Conservation (phyloP, 2,888 invertebrate genomes). For the Dusona sp. region DNA sequence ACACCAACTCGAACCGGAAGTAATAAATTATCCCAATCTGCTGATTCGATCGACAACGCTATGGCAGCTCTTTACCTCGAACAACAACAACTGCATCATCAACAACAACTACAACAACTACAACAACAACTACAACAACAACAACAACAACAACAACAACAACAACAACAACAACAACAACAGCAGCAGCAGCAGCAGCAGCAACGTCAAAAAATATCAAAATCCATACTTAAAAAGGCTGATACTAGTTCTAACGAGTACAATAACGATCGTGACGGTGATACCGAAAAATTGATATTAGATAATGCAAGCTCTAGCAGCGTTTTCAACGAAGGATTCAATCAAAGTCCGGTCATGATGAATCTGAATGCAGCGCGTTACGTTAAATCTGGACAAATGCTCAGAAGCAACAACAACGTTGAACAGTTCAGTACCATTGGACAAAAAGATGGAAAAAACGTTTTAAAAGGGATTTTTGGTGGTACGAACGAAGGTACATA, state of each 20-base stretch:
- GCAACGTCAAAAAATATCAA: constrained; percentile 88
- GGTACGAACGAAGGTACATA: constrained; percentile 78
- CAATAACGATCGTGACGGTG: constrained; percentile 87
- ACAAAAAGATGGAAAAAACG: constrained; percentile 52
- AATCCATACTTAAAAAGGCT: constrained; percentile 92
- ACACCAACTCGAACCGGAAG: constrained; percentile 84
- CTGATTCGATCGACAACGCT: constrained; percentile 89
- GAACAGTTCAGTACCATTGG: constrained; percentile 69
- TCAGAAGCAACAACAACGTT: constrained; percentile 79
- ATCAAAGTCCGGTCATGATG: constrained; percentile 76
- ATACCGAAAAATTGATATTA: constrained; percentile 91
- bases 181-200: constrained; percentile 31
- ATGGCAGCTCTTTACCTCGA: constrained; percentile 87
- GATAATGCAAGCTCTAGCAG: constrained; percentile 88
- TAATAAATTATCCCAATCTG: constrained; percentile 89
- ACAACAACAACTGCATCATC: constrained; percentile 83
- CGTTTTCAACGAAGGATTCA: constrained; percentile 85
- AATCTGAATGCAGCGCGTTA: constrained; percentile 74
- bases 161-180: constrained; percentile 85
- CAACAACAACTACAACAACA: constrained; percentile 83
- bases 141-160: constrained; percentile 85
- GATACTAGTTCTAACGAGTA: constrained; percentile 86
- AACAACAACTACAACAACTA: constrained; percentile 85
- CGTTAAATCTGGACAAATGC: constrained; percentile 76
- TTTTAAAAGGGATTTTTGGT: constrained; percentile 74